Base-by-base conservation (phyloP, 2,888 invertebrate species). In the Myopa testacea region DNA sequence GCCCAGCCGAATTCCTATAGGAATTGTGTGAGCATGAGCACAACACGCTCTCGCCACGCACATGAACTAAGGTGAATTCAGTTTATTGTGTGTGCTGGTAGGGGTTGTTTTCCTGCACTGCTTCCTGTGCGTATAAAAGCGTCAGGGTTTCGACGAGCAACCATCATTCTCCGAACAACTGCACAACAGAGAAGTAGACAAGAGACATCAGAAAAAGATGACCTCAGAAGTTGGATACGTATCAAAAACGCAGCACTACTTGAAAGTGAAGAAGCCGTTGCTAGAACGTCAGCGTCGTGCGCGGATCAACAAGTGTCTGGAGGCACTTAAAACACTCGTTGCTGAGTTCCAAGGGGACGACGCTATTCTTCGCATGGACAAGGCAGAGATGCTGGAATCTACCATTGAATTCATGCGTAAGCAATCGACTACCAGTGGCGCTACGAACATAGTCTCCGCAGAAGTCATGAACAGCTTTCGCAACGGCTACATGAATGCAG, bases 181-280 rank as follows among this genome's bases (percentile, higher is more conserved):
- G 60, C 74, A 63, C 75, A 69, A 19, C 68, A 73, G 80, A 75
- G 69, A 78, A 81, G 55, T 16, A 55, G 7, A n/a, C 37, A 75
- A 50, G 10, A 50, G 50, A 50, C 50, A 14, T 1, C 58, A 37
- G 19, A 50, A 34, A 19, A 14, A 77, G 78, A 82, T 82, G 82
- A 67, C 81, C 70, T 68, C 82, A 8, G 79, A 81, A 77, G 77
- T 78, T 19, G 79, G 79, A 78, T 82, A 83, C 83, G 26, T 26
- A 26, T 85, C 88, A 65, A 93, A 96, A 89, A 96, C 96, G 85
- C 96, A 96, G 90, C 96, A 96, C 89, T 96, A 96, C 90, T 92
- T 96, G 90, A 96, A 96, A 93, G 95, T 96, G 87, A 96, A 96
- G 94, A 96, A 96, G 90, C 96, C 96, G 85, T 93, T 96, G 93